Evolutionary conservation across 2,888 invertebrate genomes (phyloP).

Genomic region (Anarsia innoxiella): DNA sequence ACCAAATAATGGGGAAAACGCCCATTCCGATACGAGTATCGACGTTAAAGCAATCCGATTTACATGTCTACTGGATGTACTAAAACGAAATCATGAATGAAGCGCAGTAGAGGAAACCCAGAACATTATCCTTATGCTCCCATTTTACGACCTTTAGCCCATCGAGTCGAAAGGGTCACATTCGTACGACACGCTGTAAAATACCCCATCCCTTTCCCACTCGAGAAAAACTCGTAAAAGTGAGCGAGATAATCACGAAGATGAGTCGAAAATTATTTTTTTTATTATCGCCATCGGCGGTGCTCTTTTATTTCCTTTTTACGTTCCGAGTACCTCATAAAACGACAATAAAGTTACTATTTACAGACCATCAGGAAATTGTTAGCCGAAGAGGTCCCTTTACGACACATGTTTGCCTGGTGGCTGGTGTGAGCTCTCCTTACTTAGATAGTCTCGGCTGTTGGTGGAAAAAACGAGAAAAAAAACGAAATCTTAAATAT

Average conservation of each 20-base stretch:
- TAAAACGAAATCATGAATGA: constrained; percentile 76
- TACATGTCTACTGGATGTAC: constrained; percentile 70
- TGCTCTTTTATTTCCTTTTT: constrained; percentile 77
- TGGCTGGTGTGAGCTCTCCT: constrained; percentile 36
- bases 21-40: constrained; percentile 53
- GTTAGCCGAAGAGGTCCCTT: constrained; percentile 75
- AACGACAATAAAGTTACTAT: constrained; percentile 77
- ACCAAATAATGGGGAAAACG: constrained; percentile 51
- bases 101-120: constrained; percentile 72
- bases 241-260: constrained; percentile 70
- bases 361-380: constrained; percentile 77
- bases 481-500: too few relatives aligned
- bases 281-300: constrained; percentile 76
- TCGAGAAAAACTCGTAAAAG: constrained; percentile 43
- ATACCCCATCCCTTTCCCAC: constrained; percentile 48
- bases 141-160: constrained; percentile 76
- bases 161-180: constrained; percentile 72
- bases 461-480: too few relatives aligned
- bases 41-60: constrained; percentile 68
- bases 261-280: constrained; percentile 76
- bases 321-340: constrained; percentile 77
- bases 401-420: constrained; percentile 71
- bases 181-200: constrained; percentile 66
- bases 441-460: too few relatives aligned
- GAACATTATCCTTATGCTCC: constrained; percentile 76